These are phyloP conservation scores for Bugula neritina DNA, from an alignment of 2,888 invertebrate genomes.

Conservation along the genomic window DNA sequence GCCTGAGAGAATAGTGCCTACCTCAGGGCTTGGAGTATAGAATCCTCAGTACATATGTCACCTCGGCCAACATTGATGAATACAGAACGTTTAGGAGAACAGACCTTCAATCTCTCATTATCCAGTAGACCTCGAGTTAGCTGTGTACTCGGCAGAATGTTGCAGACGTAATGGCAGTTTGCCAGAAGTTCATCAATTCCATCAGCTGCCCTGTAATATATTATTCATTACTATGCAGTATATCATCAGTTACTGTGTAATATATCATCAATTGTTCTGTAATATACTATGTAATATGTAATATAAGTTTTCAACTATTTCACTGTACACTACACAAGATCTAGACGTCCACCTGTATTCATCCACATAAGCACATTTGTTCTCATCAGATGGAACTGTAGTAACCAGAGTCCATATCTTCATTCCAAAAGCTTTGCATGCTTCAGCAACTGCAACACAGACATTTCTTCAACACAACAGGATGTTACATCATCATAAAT, in stretches of 20 bases:
- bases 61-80: constrained; percentile 63
- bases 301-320: too few relatives aligned
- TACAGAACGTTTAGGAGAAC: constrained; percentile 54
- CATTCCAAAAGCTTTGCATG: constrained; percentile 55
- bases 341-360: constrained; percentile 34
- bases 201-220: constrained; percentile 31
- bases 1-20: constrained; percentile 31
- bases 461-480: background rate
- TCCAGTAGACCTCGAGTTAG: constrained; percentile 57
- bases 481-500: too few relatives aligned
- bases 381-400: constrained; percentile 30
- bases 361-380: constrained; percentile 30
- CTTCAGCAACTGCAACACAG: constrained; percentile 53
- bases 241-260: too few relatives aligned
- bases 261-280: too few relatives aligned
- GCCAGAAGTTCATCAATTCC: constrained; percentile 46
- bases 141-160: constrained; percentile 58
- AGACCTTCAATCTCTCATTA: constrained; percentile 55
- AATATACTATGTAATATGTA: too few relatives aligned
- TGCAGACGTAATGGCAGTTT: constrained; percentile 59
- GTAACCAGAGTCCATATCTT: constrained; percentile 53
- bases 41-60: constrained; percentile 57
- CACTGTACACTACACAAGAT: too few relatives aligned
- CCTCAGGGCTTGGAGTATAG: constrained; percentile 57
- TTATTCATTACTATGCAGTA: background rate